Evolutionary conservation across 2,888 invertebrate genomes (phyloP).

Genomic region (Chirona hameri): DNA sequence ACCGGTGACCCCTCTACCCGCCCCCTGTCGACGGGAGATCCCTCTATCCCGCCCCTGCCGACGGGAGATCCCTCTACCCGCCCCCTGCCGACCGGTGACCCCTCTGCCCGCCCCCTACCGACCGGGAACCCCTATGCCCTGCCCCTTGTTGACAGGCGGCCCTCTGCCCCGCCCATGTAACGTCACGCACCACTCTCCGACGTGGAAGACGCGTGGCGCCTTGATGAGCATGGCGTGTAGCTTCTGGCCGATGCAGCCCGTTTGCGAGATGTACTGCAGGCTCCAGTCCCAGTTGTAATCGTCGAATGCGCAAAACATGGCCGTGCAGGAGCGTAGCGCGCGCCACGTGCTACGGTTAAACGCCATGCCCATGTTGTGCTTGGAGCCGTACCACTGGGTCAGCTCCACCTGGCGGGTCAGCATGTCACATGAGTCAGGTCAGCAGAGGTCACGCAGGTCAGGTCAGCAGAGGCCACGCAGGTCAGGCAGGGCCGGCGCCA

Average conservation of each 20-base stretch:
- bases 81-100: too few relatives aligned
- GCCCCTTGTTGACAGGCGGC: too few relatives aligned
- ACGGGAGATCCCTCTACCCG: too few relatives aligned
- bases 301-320: constrained; percentile 88
- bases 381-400: constrained; percentile 91
- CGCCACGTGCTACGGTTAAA: constrained; percentile 86
- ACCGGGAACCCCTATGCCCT: too few relatives aligned
- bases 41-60: too few relatives aligned
- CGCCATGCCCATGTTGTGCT: constrained; percentile 99
- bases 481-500: background rate
- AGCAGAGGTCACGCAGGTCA: background rate
- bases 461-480: background rate
- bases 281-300: constrained; percentile 99
- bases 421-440: background rate
- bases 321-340: constrained; percentile 49
- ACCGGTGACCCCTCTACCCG: too few relatives aligned
- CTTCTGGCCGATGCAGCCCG: constrained; percentile 41
- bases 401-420: constrained; percentile 70
- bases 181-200: constrained; percentile 87
- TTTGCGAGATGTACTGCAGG: constrained; percentile 82
- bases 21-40: too few relatives aligned
- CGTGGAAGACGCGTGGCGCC: constrained; percentile 94
- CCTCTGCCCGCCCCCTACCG: too few relatives aligned
- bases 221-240: constrained; percentile 84
- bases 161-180: too few relatives aligned